A percentile compares a stretch with the other conserved stretches of the same genome.
phyloP scores from a whole-genome alignment of 2,113 vertebrate species.

The Sinocyclocheilus grahami region DNA sequence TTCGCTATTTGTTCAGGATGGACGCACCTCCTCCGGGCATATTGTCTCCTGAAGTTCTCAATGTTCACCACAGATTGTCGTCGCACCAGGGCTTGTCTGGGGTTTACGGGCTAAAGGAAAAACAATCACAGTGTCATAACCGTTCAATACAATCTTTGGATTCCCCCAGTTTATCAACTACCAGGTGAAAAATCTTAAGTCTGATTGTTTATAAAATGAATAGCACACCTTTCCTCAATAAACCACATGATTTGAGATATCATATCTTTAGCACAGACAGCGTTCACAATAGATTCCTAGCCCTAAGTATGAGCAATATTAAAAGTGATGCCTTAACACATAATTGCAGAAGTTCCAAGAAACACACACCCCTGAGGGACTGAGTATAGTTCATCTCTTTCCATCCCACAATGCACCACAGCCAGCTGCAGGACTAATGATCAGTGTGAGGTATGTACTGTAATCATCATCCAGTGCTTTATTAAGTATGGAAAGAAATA shows the following conservation, averaged over 20 bases:
- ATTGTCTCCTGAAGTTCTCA: constrained; percentile 92
- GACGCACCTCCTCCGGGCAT: constrained; percentile 87
- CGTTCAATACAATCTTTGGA: background rate
- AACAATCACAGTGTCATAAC: constrained; percentile 37
- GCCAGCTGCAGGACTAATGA: background rate
- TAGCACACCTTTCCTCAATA: background rate
- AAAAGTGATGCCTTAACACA: constrained; percentile 1
- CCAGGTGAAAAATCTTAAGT: background rate
- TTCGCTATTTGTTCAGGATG: no score
- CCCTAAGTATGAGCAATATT: no score
- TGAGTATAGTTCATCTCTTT: background rate
- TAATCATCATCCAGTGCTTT: constrained; percentile 3
- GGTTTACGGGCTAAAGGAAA: constrained; percentile 82
- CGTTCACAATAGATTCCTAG: background rate
- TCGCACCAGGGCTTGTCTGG: constrained; percentile 86
- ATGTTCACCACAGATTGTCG: constrained; percentile 89
- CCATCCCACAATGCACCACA: constrained; percentile 9
- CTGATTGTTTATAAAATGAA: background rate
- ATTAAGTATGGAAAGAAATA: constrained; percentile 29
- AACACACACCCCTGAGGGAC: background rate
- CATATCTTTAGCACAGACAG: background rate
- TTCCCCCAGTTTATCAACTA: background rate
- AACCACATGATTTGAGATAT: background rate
- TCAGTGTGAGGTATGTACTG: background rate
- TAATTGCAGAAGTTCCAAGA: background rate